phyloP scores from a whole-genome alignment of 23 tunicate genomes.

The Trididemnum miniatum region DNA sequence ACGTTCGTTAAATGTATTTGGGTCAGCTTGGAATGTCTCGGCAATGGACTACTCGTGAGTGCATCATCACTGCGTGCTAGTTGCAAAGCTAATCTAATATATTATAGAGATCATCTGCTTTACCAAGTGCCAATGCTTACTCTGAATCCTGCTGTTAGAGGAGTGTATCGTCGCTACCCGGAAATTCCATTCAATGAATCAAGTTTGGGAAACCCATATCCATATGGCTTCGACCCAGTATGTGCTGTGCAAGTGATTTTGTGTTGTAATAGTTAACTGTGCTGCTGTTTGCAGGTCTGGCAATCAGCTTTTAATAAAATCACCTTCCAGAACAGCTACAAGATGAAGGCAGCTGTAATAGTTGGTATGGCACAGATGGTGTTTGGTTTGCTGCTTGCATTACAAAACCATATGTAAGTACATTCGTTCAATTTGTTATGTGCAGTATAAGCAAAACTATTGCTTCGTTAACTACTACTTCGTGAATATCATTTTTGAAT shows the following conservation, averaged over 20 bases:
- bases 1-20: slow-evolving; percentile 76
- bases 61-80: too few species aligned
- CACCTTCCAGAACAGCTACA: slow-evolving; percentile 84
- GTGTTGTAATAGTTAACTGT: too few species aligned
- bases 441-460: background rate
- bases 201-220: slow-evolving; percentile 65
- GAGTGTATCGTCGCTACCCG: slow-evolving; percentile 64
- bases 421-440: background rate
- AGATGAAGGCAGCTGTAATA: slow-evolving; percentile 94
- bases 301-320: slow-evolving; percentile 94
- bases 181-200: slow-evolving; percentile 4
- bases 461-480: too few species aligned
- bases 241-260: too few species aligned
- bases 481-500: too few species aligned
- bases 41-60: slow-evolving; percentile 73
- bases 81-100: background rate
- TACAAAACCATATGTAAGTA: slow-evolving; percentile 68
- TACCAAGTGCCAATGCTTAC: background rate
- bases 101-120: background rate
- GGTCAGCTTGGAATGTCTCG: slow-evolving; percentile 79
- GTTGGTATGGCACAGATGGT: slow-evolving; percentile 86
- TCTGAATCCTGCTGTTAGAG: slow-evolving; percentile 40
- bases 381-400: slow-evolving; percentile 79
- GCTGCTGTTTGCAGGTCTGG: slow-evolving; percentile 71
- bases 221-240: slow-evolving; percentile 97